These are phyloP conservation scores for Malachius bipustulatus DNA, from an alignment of 2,888 invertebrate species.

Conservation along the genomic window DNA sequence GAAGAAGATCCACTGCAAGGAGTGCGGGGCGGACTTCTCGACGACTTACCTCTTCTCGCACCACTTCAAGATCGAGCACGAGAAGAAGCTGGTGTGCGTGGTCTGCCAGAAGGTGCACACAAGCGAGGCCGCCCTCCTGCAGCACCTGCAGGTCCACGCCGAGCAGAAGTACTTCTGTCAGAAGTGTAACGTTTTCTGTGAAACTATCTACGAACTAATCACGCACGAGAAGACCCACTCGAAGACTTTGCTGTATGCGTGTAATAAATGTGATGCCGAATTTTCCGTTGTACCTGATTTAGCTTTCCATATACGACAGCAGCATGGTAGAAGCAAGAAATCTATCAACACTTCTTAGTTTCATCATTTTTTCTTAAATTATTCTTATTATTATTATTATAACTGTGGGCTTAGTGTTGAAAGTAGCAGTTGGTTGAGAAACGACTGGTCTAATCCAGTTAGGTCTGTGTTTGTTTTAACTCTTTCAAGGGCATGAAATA, in stretches of 20 bases:
- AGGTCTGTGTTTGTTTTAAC: too few species aligned
- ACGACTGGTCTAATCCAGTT: too few species aligned
- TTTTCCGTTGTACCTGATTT: constrained; percentile 29
- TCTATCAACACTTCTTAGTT: too few species aligned
- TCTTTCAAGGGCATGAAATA: too few species aligned
- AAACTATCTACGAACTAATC: constrained; percentile 21
- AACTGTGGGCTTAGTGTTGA: too few species aligned
- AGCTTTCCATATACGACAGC: constrained; percentile 25
- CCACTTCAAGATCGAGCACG: constrained; percentile 20
- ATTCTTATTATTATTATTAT: too few species aligned
- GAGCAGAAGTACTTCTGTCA: background rate
- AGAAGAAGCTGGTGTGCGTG: constrained; percentile 21
- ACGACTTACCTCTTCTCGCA: constrained; percentile 20
- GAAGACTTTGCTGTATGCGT: constrained; percentile 25
- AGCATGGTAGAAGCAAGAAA: constrained; percentile 19
- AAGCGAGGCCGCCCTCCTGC: constrained; percentile 10
- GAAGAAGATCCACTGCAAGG: constrained; percentile 21
- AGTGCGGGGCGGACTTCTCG: constrained; percentile 22
- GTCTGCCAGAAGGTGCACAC: constrained; percentile 17
- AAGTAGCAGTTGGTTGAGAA: too few species aligned
- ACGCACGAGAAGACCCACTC: constrained; percentile 23
- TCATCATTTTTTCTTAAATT: too few species aligned
- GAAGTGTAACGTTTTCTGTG: constrained; percentile 4
- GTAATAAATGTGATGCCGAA: constrained; percentile 30
- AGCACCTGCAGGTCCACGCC: constrained; percentile 10